Evolutionary conservation across 2,797 vertebrate genomes (phyloP).

Genomic region (Eulemur coronatus): DNA sequence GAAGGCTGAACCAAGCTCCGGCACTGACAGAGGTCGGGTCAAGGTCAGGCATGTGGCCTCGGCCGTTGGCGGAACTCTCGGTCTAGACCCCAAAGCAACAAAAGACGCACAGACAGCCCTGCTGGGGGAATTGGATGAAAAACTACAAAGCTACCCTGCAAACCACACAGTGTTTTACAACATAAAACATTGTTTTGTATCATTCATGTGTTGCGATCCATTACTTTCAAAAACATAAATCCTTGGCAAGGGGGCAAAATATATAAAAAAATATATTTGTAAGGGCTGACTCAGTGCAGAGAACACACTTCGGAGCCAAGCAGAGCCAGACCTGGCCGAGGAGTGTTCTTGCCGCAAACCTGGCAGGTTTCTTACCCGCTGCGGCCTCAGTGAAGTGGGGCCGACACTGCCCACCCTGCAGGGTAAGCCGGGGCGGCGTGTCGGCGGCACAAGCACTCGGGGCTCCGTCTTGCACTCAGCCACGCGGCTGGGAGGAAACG

Average conservation of each 20-base stretch:
- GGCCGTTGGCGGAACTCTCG: not conserved
- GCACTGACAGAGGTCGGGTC: not conserved
- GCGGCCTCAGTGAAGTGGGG: not conserved
- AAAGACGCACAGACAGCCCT: not conserved
- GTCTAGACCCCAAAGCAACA: not conserved
- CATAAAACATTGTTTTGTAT: not conserved
- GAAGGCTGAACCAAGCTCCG: not conserved
- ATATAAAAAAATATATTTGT: not conserved
- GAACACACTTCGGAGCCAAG: not conserved
- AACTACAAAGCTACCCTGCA: not conserved
- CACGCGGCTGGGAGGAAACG: not conserved
- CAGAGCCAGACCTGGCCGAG: not conserved
- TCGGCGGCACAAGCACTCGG: fast-evolving
- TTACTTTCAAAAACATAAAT: not conserved
- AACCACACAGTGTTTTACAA: not conserved
- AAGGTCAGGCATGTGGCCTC: not conserved
- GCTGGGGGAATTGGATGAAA: not conserved
- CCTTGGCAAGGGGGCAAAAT: not conserved
- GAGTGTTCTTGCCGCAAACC: not conserved
- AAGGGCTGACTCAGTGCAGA: not conserved
- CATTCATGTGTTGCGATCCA: fast-evolving
- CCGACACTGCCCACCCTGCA: fast-evolving
- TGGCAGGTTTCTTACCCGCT: not conserved
- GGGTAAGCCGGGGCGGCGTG: fast-evolving
- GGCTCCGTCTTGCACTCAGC: not conserved